Evolutionary conservation across 92 coral and sea anemone species (phyloP), one percentile per base, ranked within the genome.

Genomic region (Epizoanthus stellaris): DNA sequence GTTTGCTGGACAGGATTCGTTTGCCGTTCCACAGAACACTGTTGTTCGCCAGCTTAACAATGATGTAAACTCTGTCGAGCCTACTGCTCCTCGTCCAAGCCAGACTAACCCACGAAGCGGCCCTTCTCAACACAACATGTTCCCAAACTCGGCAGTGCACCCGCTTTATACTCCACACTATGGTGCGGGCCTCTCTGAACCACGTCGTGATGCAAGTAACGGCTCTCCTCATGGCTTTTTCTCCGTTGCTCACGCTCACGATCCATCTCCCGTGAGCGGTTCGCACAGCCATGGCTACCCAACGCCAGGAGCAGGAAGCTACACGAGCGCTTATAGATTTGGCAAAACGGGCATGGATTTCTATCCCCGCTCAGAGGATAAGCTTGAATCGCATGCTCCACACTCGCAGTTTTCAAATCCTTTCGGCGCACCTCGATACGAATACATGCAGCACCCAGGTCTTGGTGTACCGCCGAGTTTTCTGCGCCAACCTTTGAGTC

Each of bases 211-310:
- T 70, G 98, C 87, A 34, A 81, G 90, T 64, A 92, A 88, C 70
- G 95, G 98, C 20, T 94, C 98, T 52, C 98, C 98, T 61, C 98
- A 94, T 85, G 98, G 98, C 15, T 94, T 94, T 85, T 94, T 89
- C 89, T 91, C 95, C 73, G 95, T 94, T 34, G 98, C 98, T 43
- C 95, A 92, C 70, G 98, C 98, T 85, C 98, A 94, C 36, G 98
- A 94, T 82, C 83, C 83, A 1, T 79, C 83, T 45, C 83, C 83
- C 14, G 40, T 53, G 0, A 64, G 83, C 3, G 83, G 60, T 20
- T 12, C 83, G 14, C 83, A 79, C 25, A 79, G 34, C 43, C 83
- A 79, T 52, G 83, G 72, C 0, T 79, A 42, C 21, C 83, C 83
- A 15, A 93, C 98, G 8, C 93, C 95, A 34, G 93, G 88, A 49